A percentile compares a stretch with the other conserved stretches of the same genome.
Evolutionary conservation across 2,888 invertebrate species (phyloP).

Genomic region (Timema cristinae): DNA sequence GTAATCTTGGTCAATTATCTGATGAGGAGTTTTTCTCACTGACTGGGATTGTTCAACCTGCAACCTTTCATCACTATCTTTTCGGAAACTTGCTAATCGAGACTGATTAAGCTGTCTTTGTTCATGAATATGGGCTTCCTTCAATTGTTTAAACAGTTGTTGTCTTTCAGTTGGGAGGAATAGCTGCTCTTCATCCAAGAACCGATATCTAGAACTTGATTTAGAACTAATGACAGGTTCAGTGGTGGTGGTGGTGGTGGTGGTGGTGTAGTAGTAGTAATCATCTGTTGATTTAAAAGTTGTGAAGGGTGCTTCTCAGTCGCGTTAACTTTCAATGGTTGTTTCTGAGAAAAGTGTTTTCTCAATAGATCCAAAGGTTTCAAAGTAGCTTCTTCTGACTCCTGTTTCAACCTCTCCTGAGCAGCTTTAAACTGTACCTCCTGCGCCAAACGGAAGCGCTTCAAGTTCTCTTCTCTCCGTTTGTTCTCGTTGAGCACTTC

Average conservation of each 20-base stretch:
- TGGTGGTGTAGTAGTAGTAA: neutral
- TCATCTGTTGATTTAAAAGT: neutral
- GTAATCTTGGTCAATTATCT: neutral
- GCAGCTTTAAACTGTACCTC: neutral
- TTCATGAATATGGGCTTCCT: slow-evolving; percentile 17
- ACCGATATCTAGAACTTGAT: no score
- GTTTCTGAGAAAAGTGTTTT: no score
- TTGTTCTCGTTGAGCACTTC: slow-evolving; percentile 1
- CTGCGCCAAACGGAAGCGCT: neutral
- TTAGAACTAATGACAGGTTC: no score
- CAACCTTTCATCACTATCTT: neutral
- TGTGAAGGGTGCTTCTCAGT: neutral
- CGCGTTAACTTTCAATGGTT: no score
- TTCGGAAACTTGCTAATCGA: neutral
- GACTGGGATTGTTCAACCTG: slow-evolving; percentile 11
- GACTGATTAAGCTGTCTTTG: neutral
- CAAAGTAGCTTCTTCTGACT: no score
- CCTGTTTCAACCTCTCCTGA: neutral
- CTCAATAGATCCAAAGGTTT: no score
- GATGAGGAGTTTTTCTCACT: neutral
- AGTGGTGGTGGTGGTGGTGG: slow-evolving; percentile 5
- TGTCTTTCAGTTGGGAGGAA: slow-evolving; percentile 22
- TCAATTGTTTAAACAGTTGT: slow-evolving; percentile 23
- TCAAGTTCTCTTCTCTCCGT: neutral
- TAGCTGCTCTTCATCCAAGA: slow-evolving; percentile 1